Evolutionary conservation across 2,797 vertebrate species (phyloP).

Genomic region (Choloepus didactylus): DNA sequence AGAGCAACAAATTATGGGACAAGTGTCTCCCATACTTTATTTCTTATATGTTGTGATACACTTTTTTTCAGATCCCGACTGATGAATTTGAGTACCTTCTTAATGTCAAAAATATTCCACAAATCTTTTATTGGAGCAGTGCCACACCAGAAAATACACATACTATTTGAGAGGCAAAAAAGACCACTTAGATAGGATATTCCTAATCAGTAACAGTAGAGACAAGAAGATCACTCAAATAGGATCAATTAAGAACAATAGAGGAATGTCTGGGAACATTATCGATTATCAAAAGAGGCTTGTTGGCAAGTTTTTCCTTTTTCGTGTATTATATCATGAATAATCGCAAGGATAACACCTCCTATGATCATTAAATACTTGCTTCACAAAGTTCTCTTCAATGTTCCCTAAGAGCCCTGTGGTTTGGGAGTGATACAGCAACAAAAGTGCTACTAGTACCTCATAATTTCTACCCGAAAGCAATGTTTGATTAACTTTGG

Average conservation of each 20-base stretch:
- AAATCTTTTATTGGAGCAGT: not conserved
- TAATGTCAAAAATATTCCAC: conserved; percentile 25
- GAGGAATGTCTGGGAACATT: not conserved
- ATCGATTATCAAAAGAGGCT: conserved; percentile 15
- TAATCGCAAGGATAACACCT: not conserved
- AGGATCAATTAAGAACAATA: not conserved
- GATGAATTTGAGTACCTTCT: not conserved
- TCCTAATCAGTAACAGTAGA: not conserved
- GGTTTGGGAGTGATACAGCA: not conserved
- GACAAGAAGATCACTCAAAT: not conserved
- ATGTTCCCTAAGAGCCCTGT: not conserved
- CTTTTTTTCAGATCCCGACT: conserved; percentile 4
- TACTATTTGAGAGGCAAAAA: not conserved
- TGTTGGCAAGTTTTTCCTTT: not conserved
- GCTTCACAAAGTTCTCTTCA: not conserved
- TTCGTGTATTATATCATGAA: not conserved
- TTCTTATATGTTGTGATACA: not conserved
- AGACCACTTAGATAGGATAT: not conserved
- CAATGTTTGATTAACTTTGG: not conserved
- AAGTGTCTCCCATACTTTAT: not conserved
- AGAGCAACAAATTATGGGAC: not conserved
- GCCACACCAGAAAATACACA: not conserved
- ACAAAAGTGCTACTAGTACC: not conserved
- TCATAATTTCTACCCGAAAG: conserved; percentile 14
- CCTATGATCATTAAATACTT: not conserved